Evolutionary conservation across 2,113 vertebrate genomes (phyloP), one percentile per base, ranked within the genome.

Genomic region (Lota lota): DNA sequence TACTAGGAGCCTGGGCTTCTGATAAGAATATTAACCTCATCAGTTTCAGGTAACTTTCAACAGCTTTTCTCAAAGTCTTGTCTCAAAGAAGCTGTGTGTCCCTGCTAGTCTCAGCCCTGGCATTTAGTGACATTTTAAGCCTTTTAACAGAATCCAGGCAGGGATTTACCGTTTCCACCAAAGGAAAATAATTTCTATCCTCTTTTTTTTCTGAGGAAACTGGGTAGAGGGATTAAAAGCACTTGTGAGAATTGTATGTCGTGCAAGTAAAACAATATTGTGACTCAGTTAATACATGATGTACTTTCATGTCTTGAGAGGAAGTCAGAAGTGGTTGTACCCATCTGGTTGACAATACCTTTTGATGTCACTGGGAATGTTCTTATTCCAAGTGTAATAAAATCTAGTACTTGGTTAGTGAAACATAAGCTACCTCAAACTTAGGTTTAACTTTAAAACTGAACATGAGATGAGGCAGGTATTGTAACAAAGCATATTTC

Each of bases 41-140:
- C 87, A 85, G 71, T 90, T 92, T 90, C 87, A 89, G 88, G 90
- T 93, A 92, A 90, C 88, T 92, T 88, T 91, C 86, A 82, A 81
- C 87, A 14, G 85, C 88, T 89, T 87, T 33, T 33, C 40, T 47
- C 85, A 90, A 88, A 88, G 85, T 91, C 88, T 89, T 85, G 85
- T 90, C 88, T 91, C 88, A 86, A 89, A 90, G 86, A 89, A 83
- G 40, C 85, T 85, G 68, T 82, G 80, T 88, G 85, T 86, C 87
- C 87, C 85, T 86, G 86, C 90, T 74, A 91, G 87, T 90, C 90
- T 89, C 79, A 90, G 89, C 88, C 89, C 86, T 92, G 90, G 90
- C 90, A 92, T 92, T 92, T 92, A 89, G 90, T 92, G 90, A 92
- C 91, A 93, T 90, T 93, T 92, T 92, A 92, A 93, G 91, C 91